Base-by-base conservation (phyloP, 2,888 invertebrate species). In the Drosophila pseudotalamancana region DNA sequence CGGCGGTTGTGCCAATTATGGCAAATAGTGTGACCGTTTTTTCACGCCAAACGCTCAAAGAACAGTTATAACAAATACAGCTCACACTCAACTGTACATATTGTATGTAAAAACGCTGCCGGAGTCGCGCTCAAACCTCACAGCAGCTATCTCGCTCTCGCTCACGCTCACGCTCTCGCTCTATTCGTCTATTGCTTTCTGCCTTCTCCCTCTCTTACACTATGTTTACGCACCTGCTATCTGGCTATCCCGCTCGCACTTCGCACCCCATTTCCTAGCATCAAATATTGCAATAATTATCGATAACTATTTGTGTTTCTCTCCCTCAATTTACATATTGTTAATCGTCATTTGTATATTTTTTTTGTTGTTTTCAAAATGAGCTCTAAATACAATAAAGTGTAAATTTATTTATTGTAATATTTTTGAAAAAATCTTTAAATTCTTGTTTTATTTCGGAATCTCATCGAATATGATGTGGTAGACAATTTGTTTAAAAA, bases 1-100 rank as follows among this genome's bases (percentile, higher is more conserved):
- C 57, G 85, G 90, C 37, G 76, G 85, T 45, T 90, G 90, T 61
- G 86, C 90, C 72, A 81, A 85, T 48, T 86, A 81, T 57, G 89
- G 89, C 69, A 90, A 90, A 73, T 89, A 88, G 55, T 55, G 48
- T 57, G 42, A 29, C 51, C 31, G 16, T 25, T n/a, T n/a, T n/a
- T n/a, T n/a, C n/a, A 34, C 31, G 2, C 12, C 11, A 9, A 21
- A 1, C 27, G 4, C 6, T 12, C 9, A n/a, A 11, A 31, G 19
- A 45, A 35, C 39, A 27, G 27, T 23, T 45, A 16, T 31, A 18
- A 35, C 48, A 31, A 56, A 12, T n/a, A 21, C 35, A 65, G 43
- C 43, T 43, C 49, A 12, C 27, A 39, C 42, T 42, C 56, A 57
- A 49, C 61, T 81, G 87, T 78, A 83, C 69, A 76, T 84, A 72